Evolutionary conservation across 2,113 vertebrate species (phyloP).

Genomic region (Protobothrops mucrosquamatus): DNA sequence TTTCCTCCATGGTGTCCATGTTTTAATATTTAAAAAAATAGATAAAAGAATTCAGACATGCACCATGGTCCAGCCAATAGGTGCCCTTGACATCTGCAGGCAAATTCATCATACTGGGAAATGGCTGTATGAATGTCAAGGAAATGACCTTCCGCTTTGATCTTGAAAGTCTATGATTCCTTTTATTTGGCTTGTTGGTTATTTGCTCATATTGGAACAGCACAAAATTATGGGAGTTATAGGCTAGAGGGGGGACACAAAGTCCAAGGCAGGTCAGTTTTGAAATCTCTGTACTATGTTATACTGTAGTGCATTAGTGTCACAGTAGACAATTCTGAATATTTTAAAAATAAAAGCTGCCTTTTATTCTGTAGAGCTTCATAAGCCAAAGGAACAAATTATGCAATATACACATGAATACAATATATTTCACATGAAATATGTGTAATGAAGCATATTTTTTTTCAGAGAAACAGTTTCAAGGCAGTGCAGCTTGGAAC

Average conservation of each 20-base stretch:
- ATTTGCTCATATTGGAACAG: not conserved
- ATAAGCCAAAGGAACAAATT: rapidly evolving
- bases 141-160: not conserved
- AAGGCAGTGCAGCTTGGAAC: not conserved
- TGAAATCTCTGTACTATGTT: not conserved
- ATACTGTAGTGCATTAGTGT: not conserved
- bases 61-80: not conserved
- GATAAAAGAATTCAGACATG: no score
- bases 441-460: not conserved
- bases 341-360: not conserved
- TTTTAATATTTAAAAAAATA: not conserved
- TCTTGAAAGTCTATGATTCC: not conserved
- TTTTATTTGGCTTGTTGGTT: not conserved
- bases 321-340: not conserved
- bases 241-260: not conserved
- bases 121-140: not conserved
- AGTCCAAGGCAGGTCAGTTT: not conserved
- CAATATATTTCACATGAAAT: not conserved
- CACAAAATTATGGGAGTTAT: not conserved
- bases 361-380: not conserved
- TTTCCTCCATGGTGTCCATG: not conserved
- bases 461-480: not conserved
- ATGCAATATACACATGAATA: not conserved
- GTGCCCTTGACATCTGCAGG: not conserved
- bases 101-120: not conserved